phyloP scores from a whole-genome alignment of 2,797 vertebrate genomes.

The Sphaeramia orbicularis region DNA sequence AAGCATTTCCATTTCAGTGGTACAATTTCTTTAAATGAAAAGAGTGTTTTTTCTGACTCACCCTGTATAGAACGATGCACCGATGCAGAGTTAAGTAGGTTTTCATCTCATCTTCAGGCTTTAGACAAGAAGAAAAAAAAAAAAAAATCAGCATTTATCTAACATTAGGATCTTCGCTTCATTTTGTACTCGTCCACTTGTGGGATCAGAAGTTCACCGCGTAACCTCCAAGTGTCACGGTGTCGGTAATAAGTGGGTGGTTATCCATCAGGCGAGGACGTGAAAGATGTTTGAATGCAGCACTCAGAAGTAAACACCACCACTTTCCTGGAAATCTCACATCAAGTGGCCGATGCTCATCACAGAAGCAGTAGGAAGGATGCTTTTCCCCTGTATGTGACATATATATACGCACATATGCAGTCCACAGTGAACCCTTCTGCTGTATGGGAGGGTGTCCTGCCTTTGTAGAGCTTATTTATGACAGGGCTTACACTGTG shows the following conservation, averaged over 20 bases:
- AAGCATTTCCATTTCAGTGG: too few species aligned
- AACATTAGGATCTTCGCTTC: not conserved
- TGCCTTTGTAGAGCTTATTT: not conserved
- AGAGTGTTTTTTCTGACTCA: too few species aligned
- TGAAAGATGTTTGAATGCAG: slow-evolving; percentile 1
- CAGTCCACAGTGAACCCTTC: too few species aligned
- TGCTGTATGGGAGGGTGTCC: too few species aligned
- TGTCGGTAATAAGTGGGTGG: not conserved
- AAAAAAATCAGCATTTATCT: too few species aligned
- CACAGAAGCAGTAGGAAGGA: slow-evolving; percentile 12
- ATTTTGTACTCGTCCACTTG: not conserved
- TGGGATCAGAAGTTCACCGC: not conserved
- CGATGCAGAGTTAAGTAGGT: too few species aligned
- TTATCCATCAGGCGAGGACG: not conserved
- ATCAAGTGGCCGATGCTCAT: slow-evolving; percentile 14
- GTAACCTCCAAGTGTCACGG: not conserved
- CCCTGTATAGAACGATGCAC: too few species aligned
- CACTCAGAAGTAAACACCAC: not conserved
- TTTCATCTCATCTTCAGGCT: too few species aligned
- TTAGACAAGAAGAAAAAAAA: too few species aligned
- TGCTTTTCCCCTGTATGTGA: not conserved
- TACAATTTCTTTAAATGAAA: too few species aligned
- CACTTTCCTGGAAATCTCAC: slow-evolving; percentile 3
- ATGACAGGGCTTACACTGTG: slow-evolving; percentile 1
- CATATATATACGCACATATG: too few species aligned